Evolutionary conservation across 1,140 invertebrate genomes (phyloP).

Genomic region (Contarinia nasturtii): DNA sequence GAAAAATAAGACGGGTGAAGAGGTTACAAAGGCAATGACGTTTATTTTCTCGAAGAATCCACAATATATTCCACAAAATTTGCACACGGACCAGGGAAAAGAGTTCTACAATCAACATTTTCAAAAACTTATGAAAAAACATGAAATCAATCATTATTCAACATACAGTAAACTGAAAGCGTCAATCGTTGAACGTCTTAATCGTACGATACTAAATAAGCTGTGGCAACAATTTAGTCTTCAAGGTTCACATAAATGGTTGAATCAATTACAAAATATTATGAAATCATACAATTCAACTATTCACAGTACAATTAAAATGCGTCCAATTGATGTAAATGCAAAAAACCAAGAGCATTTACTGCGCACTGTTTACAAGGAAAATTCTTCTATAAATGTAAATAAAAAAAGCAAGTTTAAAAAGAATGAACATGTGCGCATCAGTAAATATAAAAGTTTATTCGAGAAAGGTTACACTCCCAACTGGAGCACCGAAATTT

Average conservation of each 20-base stretch:
- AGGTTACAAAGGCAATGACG: conserved; percentile 13
- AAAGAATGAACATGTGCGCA: too few relatives aligned
- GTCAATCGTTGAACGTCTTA: conserved; percentile 26
- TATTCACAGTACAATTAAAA: conserved; percentile 24
- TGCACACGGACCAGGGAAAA: conserved; percentile 14
- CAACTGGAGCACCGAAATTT: conserved; percentile 24
- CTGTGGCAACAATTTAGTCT: conserved; percentile 25
- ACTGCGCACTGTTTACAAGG: conserved; percentile 7
- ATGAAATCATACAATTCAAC: conserved; percentile 24
- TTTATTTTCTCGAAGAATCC: conserved; percentile 12
- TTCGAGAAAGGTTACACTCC: conserved; percentile 24
- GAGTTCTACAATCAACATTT: conserved; percentile 18
- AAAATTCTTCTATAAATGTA: too few relatives aligned
- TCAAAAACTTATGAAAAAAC: conserved; percentile 12
- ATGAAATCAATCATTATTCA: conserved; percentile 24
- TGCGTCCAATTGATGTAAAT: conserved; percentile 18
- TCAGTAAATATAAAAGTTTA: conserved; percentile 19
- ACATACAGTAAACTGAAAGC: conserved; percentile 25
- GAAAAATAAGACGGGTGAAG: conserved; percentile 24
- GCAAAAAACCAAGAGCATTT: conserved; percentile 12
- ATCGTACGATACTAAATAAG: conserved; percentile 25
- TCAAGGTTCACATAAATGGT: conserved; percentile 22
- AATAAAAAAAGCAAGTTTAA: too few relatives aligned
- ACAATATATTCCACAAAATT: conserved; percentile 12
- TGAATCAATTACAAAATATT: conserved; percentile 18